phyloP scores from a whole-genome alignment of 2,888 invertebrate species.

The Hirudinaria manillensis region DNA sequence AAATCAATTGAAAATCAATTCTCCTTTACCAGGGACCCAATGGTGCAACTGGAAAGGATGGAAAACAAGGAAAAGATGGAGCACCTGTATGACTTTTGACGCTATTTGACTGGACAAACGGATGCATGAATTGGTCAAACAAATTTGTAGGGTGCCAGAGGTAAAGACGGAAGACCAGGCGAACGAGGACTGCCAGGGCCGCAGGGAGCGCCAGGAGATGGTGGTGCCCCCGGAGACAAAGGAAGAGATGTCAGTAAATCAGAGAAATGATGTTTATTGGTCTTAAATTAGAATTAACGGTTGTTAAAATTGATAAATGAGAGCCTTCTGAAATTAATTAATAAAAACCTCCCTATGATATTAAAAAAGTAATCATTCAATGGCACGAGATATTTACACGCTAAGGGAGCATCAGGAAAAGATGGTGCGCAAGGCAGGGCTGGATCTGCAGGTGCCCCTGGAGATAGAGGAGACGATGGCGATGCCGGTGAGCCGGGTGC shows the following conservation, averaged over 20 bases:
- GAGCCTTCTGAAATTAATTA: too few species aligned
- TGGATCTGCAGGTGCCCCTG: conserved; percentile 43
- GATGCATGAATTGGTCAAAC: too few species aligned
- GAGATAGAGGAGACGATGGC: conserved; percentile 34
- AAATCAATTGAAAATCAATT: too few species aligned
- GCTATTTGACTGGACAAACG: background rate
- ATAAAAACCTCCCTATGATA: too few species aligned
- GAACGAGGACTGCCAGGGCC: conserved; percentile 38
- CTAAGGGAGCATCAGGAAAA: conserved; percentile 43
- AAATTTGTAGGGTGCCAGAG: conserved; percentile 11
- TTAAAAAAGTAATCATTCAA: too few species aligned
- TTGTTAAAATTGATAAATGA: background rate
- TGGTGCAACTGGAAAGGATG: background rate
- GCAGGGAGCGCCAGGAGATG: conserved; percentile 26
- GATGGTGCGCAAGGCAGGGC: conserved; percentile 42
- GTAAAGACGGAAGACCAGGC: conserved; percentile 23
- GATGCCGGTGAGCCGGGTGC: conserved; percentile 21
- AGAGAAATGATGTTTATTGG: background rate
- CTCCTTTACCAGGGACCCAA: background rate
- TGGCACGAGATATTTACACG: background rate
- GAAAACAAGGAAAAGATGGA: conserved; percentile 14
- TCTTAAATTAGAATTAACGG: background rate
- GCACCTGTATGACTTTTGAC: background rate
- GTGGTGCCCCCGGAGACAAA: conserved; percentile 20
- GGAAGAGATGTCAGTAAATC: conserved; percentile 28